Conservation (phyloP, 2,113 vertebrate species). For the Gasterosteus nipponicus region DNA sequence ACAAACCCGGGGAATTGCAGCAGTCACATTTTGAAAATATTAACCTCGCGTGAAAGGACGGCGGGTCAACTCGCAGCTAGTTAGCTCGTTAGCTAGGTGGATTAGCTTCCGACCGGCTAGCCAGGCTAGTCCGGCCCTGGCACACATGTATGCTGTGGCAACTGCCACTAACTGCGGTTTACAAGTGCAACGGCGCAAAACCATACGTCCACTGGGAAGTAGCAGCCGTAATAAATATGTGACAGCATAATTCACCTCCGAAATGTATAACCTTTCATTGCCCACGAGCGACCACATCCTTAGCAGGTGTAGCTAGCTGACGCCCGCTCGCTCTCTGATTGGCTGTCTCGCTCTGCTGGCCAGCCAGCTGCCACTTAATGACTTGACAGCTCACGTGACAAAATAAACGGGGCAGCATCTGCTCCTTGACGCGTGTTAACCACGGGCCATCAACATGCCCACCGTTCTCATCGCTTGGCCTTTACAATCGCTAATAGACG, state of each 20-base stretch:
- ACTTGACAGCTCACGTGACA: conserved; percentile 60
- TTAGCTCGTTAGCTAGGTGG: conserved; percentile 49
- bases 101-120: conserved; percentile 66
- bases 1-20: conserved; percentile 22
- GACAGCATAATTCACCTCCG: not conserved
- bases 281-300: conserved; percentile 41
- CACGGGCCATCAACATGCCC: conserved; percentile 24
- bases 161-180: not conserved
- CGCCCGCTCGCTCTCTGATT: conserved; percentile 65
- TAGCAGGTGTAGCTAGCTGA: conserved; percentile 58
- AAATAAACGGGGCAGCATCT: conserved; percentile 18
- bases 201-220: not conserved
- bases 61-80: conserved; percentile 62
- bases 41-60: conserved; percentile 25
- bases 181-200: not conserved
- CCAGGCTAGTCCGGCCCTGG: conserved; percentile 59
- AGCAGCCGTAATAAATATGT: not conserved
- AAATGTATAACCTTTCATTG: conserved; percentile 3
- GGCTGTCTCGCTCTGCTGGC: conserved; percentile 53
- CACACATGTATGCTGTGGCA: conserved; percentile 32
- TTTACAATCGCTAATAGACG: conserved; percentile 2
- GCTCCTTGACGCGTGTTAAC: conserved; percentile 25
- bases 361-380: conserved; percentile 68
- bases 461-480: not conserved
- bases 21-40: not conserved